Conservation (phyloP, 2,113 vertebrate genomes). For the Mustelus asterias region DNA sequence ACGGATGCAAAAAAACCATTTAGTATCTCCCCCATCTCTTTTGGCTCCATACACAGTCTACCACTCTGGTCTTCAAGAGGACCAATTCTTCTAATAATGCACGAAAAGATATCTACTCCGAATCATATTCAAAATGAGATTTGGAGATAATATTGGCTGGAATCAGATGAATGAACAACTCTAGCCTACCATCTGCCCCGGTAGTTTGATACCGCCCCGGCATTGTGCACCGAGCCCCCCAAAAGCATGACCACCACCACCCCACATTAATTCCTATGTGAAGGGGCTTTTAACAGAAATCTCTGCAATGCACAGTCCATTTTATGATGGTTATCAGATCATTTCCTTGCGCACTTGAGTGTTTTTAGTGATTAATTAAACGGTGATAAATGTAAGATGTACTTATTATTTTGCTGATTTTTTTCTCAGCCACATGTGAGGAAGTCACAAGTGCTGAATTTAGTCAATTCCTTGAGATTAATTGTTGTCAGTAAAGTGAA, state of each 20-base stretch:
- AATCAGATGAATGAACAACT: background rate
- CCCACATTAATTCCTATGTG: background rate
- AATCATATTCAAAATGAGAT: background rate
- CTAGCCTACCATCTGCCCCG: background rate
- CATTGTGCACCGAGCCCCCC: too few relatives aligned
- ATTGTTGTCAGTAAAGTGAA: constrained; percentile 26
- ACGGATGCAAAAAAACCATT: too few relatives aligned
- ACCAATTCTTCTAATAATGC: background rate
- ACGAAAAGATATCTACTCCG: background rate
- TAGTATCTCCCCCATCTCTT: too few relatives aligned
- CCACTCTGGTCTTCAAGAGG: too few relatives aligned
- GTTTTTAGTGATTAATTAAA: background rate
- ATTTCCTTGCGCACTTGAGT: background rate
- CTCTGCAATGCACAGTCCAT: background rate
- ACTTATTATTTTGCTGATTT: background rate
- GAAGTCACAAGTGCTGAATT: background rate
- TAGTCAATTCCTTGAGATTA: background rate
- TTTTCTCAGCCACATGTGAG: background rate
- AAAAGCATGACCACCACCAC: background rate
- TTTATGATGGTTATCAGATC: background rate
- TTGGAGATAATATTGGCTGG: background rate
- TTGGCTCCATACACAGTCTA: too few relatives aligned
- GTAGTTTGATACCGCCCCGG: background rate
- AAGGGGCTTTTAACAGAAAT: background rate
- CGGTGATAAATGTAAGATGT: background rate